phyloP scores from a whole-genome alignment of 2,113 vertebrate species.

The Nyctereutes procyonoides region DNA sequence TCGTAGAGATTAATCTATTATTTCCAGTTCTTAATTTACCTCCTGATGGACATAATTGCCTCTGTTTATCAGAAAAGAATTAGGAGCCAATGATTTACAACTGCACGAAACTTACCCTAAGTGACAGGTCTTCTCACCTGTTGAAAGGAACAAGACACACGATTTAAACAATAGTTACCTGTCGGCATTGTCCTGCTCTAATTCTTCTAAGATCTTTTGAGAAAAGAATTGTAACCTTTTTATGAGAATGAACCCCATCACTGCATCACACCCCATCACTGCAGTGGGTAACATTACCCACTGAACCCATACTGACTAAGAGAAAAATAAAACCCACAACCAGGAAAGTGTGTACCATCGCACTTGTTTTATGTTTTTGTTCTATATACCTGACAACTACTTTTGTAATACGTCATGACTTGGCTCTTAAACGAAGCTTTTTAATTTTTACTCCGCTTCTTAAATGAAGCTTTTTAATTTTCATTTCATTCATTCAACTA shows the following conservation, averaged over 20 bases:
- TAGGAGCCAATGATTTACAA: background rate
- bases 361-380: background rate
- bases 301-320: background rate
- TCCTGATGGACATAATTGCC: background rate
- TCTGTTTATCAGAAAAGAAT: background rate
- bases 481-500: background rate
- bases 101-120: background rate
- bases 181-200: background rate
- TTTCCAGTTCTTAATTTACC: background rate
- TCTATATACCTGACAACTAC: background rate
- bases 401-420: too few species aligned
- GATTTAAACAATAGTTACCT: background rate
- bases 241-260: background rate
- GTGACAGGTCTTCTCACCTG: background rate
- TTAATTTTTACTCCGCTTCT: background rate
- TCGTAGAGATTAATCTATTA: background rate
- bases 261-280: background rate
- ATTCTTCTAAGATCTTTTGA: background rate
- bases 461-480: background rate
- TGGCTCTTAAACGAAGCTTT: background rate
- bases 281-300: background rate
- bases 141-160: background rate
- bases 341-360: background rate
- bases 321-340: background rate
- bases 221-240: background rate